These are phyloP conservation scores for Sardina pilchardus DNA, from an alignment of 2,113 vertebrate genomes.

Conservation along the genomic window DNA sequence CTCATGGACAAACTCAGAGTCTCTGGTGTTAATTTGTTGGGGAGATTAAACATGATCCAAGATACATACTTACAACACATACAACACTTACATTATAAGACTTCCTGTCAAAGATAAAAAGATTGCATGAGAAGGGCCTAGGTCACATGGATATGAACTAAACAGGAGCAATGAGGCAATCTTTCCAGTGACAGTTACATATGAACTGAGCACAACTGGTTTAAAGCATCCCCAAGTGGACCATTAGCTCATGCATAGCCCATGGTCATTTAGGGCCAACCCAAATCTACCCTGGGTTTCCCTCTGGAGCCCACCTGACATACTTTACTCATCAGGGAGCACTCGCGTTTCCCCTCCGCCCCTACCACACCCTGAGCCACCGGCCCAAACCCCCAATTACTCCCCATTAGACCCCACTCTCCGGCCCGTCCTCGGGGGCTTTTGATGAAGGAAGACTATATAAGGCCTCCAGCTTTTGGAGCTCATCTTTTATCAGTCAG, in stretches of 20 bases:
- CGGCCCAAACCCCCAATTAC: constrained; percentile 42
- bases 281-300: not conserved
- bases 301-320: constrained; percentile 34
- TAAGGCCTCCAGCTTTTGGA: constrained; percentile 55
- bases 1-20: not conserved
- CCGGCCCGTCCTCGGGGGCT: constrained; percentile 47
- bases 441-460: constrained; percentile 56
- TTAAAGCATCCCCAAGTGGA: not conserved
- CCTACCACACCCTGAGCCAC: constrained; percentile 35
- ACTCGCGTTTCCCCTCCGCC: constrained; percentile 46
- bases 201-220: not conserved
- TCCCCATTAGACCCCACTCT: not conserved
- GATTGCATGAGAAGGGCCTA: not conserved
- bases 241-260: constrained; percentile 24
- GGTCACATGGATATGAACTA: not conserved
- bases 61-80: not conserved
- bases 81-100: not conserved
- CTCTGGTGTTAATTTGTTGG: not conserved
- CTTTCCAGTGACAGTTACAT: constrained; percentile 5
- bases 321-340: constrained; percentile 33
- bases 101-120: not conserved
- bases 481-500: constrained; percentile 48
- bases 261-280: not conserved
- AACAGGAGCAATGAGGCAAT: not conserved
- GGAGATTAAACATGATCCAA: not conserved